phyloP scores from a whole-genome alignment of 2,888 invertebrate genomes.

The Boloria euphrosyne region DNA sequence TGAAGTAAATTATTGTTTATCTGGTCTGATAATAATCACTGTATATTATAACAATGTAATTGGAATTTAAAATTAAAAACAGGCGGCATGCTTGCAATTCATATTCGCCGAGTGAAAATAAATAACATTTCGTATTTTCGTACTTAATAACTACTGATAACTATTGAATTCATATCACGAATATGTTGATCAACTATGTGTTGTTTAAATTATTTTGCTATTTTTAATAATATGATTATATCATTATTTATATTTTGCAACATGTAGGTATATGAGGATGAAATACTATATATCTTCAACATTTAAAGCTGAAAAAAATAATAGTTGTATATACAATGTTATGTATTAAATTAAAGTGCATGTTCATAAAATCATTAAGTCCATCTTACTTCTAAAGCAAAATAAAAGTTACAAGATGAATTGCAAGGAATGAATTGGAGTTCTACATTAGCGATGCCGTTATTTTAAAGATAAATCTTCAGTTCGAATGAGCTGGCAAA shows the following conservation, averaged over 20 bases:
- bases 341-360: not conserved
- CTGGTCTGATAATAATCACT: constrained; percentile 13
- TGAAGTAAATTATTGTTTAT: constrained; percentile 22
- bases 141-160: constrained; percentile 10
- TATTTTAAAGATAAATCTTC: constrained; percentile 32
- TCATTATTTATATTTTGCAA: too few relatives aligned
- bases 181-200: not conserved
- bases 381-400: not conserved
- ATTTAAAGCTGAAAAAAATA: too few relatives aligned
- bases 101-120: constrained; percentile 9
- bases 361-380: constrained; percentile 4
- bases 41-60: constrained; percentile 15
- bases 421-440: constrained; percentile 19
- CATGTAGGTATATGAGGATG: too few relatives aligned
- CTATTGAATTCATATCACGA: not conserved
- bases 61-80: constrained; percentile 20
- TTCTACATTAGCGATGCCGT: constrained; percentile 29
- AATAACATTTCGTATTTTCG: constrained; percentile 3
- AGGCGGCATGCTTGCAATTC: not conserved
- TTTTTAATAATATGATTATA: too few relatives aligned
- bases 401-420: constrained; percentile 24
- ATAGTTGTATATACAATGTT: too few relatives aligned
- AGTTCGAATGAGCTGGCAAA: constrained; percentile 21
- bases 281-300: too few relatives aligned
- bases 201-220: too few relatives aligned